A percentile compares a stretch with the other conserved stretches of the same genome.
phyloP scores from a whole-genome alignment of 1,140 invertebrate genomes.

The Aphis gossypii region DNA sequence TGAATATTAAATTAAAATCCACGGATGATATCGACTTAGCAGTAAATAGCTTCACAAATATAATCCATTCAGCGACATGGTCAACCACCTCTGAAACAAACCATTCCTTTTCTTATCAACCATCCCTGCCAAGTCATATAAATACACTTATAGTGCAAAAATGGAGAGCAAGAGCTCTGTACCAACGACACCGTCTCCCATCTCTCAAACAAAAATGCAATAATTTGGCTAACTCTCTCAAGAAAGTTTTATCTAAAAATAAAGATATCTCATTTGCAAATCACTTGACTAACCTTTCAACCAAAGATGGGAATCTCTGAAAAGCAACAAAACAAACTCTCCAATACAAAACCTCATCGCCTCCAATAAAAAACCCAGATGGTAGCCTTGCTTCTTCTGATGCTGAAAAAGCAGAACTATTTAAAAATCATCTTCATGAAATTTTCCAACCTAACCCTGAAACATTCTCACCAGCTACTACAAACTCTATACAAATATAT shows the following conservation, averaged over 20 bases:
- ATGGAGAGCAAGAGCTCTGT: background rate
- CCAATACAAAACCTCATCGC: background rate
- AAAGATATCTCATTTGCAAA: background rate
- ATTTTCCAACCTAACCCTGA: background rate
- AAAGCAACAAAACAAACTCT: background rate
- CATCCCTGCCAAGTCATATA: background rate
- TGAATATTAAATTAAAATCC: background rate
- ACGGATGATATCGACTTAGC: background rate
- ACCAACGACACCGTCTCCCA: background rate
- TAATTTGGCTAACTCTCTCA: background rate
- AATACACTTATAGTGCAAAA: background rate
- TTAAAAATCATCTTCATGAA: background rate
- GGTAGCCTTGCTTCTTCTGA: background rate
- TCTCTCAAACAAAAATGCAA: conserved; percentile 30
- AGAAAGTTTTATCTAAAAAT: background rate
- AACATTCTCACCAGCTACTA: background rate
- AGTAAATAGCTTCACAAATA: background rate
- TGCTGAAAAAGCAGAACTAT: background rate
- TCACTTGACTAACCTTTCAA: background rate
- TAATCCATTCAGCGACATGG: background rate
- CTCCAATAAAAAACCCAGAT: background rate
- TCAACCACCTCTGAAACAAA: background rate
- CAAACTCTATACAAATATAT: background rate
- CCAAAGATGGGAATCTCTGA: background rate
- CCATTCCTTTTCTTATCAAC: background rate